Evolutionary conservation across 2,113 vertebrate genomes (phyloP).

Genomic region (Myiopsitta monachus): DNA sequence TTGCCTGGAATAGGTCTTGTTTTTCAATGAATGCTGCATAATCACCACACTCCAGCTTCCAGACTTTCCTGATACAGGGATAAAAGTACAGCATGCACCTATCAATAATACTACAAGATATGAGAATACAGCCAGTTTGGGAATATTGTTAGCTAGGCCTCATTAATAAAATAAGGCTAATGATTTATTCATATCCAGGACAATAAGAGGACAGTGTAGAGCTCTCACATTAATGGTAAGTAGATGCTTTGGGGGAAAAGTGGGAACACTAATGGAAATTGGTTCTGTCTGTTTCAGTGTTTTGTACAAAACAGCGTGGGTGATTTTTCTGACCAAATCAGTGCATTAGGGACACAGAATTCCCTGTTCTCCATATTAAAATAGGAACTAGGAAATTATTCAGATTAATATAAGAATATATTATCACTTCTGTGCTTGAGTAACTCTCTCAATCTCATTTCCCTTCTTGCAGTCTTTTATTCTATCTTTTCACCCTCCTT

Average conservation of each 20-base stretch:
- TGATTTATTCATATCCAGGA: conserved; percentile 80
- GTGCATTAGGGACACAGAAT: conserved; percentile 46
- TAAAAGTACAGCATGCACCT: not conserved
- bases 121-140: conserved; percentile 52
- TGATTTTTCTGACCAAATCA: conserved; percentile 59
- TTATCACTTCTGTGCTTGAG: conserved; percentile 24
- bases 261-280: conserved; percentile 25
- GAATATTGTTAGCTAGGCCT: conserved; percentile 69
- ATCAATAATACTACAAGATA: conserved; percentile 26
- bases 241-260: conserved; percentile 60
- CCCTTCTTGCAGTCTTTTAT: conserved; percentile 56
- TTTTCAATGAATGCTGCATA: not conserved
- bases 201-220: conserved; percentile 71
- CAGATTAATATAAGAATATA: conserved; percentile 38
- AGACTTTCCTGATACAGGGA: not conserved
- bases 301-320: conserved; percentile 30
- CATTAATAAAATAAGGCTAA: conserved; percentile 79
- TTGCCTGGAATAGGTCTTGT: not conserved
- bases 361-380: conserved; percentile 48
- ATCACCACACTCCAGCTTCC: not conserved
- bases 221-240: conserved; percentile 65
- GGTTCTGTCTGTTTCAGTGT: conserved; percentile 55
- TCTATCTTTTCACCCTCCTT: conserved; percentile 55
- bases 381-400: conserved; percentile 44
- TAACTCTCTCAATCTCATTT: conserved; percentile 32